A percentile compares a stretch with the other conserved stretches of the same genome.
phyloP scores from a whole-genome alignment of 2,797 vertebrate genomes.

The Rhabdophis nuchalis region DNA sequence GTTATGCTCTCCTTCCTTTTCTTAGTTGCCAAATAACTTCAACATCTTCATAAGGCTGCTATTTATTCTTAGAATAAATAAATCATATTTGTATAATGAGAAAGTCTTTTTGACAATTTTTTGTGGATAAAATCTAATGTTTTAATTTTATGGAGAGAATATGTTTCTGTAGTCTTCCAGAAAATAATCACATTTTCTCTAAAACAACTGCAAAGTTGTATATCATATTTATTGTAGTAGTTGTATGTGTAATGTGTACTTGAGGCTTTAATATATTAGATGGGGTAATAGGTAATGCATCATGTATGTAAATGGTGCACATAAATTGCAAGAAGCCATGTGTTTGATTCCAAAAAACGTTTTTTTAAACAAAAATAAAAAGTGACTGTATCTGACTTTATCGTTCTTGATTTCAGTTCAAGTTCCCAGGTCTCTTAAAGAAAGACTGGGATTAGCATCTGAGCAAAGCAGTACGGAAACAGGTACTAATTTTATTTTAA shows the following conservation, averaged over 20 bases:
- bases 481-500: conserved; percentile 57
- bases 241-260: background rate
- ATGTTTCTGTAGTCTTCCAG: background rate
- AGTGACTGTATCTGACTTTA: background rate
- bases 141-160: background rate
- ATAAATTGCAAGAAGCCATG: background rate
- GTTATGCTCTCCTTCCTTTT: background rate
- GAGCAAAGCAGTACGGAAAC: conserved; percentile 54
- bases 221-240: background rate
- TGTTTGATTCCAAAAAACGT: background rate
- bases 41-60: background rate
- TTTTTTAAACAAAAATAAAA: background rate
- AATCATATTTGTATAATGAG: background rate
- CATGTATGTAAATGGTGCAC: background rate
- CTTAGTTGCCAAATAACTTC: background rate
- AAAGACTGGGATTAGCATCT: conserved; percentile 76
- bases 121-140: background rate
- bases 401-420: conserved; percentile 45
- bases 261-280: background rate
- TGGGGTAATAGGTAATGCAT: background rate
- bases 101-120: background rate
- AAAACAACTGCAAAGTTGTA: background rate
- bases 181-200: background rate
- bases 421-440: conserved; percentile 77
- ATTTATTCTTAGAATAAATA: background rate